Conservation (phyloP, 2,888 invertebrate species). For the Pandemis corylana region DNA sequence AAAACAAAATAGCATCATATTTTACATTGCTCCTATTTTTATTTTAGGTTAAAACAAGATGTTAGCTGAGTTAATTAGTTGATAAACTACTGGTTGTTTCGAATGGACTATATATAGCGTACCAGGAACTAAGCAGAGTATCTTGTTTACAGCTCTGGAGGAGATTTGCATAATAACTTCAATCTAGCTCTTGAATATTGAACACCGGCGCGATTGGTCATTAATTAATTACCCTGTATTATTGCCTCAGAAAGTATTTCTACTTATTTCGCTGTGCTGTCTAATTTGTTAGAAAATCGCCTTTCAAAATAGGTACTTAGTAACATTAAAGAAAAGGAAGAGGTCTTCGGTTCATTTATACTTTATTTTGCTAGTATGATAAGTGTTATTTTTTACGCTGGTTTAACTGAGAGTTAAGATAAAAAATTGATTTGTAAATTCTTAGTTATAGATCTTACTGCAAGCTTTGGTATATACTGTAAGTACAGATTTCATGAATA, state of each 20-base stretch:
- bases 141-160: slow-evolving; percentile 7
- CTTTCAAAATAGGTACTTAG: background rate
- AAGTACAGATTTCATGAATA: no score
- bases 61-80: background rate
- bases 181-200: slow-evolving; percentile 19
- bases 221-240: background rate
- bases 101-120: background rate
- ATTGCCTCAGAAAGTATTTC: background rate
- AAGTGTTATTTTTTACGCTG: no score
- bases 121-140: background rate
- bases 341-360: no score
- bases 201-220: background rate
- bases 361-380: no score
- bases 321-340: no score
- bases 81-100: background rate
- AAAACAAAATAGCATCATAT: no score
- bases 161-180: slow-evolving; percentile 17
- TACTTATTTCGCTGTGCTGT: background rate
- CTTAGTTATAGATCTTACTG: no score
- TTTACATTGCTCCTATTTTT: background rate
- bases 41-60: background rate
- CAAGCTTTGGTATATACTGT: no score
- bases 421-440: no score
- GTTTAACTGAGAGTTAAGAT: no score
- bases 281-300: background rate